Evolutionary conservation across 2,888 invertebrate species (phyloP).

Genomic region (Lamproptera curius): DNA sequence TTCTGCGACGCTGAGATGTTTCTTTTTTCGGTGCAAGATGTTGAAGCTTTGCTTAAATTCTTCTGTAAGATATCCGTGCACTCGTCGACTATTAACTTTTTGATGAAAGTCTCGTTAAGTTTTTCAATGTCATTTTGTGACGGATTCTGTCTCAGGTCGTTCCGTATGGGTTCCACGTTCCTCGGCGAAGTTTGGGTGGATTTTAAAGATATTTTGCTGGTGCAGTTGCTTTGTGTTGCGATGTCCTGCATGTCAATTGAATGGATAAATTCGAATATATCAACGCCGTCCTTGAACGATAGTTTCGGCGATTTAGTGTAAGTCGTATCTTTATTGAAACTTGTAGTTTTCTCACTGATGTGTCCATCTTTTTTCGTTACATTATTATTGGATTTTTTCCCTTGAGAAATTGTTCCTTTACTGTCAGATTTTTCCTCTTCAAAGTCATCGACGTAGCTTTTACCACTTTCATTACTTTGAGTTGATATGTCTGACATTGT

Average conservation of each 20-base stretch:
- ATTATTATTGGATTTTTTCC: constrained; percentile 22
- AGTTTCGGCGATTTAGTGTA: constrained; percentile 50
- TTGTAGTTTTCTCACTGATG: constrained; percentile 26
- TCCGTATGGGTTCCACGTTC: constrained; percentile 56
- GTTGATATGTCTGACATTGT: constrained; percentile 29
- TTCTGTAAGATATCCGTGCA: constrained; percentile 62
- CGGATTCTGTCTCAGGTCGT: constrained; percentile 60
- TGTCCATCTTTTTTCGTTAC: constrained; percentile 4
- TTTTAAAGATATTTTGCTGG: constrained; percentile 53
- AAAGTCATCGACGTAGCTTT: constrained; percentile 68
- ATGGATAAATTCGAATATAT: constrained; percentile 66
- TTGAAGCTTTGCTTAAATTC: constrained; percentile 54
- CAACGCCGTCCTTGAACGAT: constrained; percentile 61
- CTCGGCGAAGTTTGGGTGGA: constrained; percentile 69
- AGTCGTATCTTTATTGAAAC: constrained; percentile 35
- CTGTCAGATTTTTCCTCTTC: constrained; percentile 60
- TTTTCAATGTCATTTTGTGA: constrained; percentile 58
- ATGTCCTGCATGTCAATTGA: constrained; percentile 60
- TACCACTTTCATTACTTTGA: constrained; percentile 29
- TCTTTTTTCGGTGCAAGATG: constrained; percentile 30
- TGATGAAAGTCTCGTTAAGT: constrained; percentile 67
- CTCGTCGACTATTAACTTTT: constrained; percentile 62
- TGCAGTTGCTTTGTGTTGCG: constrained; percentile 54
- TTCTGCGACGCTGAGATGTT: constrained; percentile 54
- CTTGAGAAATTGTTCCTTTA: constrained; percentile 28